Base-by-base conservation (phyloP, 1,140 invertebrate species). In the fruit fly (Drosophila melanogaster) region DNA sequence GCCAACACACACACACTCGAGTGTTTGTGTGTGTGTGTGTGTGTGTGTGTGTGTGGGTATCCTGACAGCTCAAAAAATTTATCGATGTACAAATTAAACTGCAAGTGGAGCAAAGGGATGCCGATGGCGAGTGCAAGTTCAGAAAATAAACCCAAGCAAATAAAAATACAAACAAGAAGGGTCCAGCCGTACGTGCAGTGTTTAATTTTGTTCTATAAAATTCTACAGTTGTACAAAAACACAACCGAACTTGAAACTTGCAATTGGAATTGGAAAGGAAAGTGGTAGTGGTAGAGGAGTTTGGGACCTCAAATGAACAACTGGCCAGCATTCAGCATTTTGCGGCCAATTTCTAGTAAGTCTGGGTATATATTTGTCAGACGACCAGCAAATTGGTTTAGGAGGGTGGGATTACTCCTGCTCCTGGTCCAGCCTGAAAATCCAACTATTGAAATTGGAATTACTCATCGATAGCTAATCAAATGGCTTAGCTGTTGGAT, bases 41-140 rank as follows among this genome's bases (percentile, higher is more conserved):
- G 35, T 12, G 35, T 14, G 3, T 37, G 59, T 41, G 61, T 58
- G 37, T 54, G 64, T 19, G 22, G 40, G 19, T 62, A 50, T 75
- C 56, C 78, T 83, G 83, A 86, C 83, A 87, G 81, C 83, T 79
- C 49, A 69, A 84, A 83, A 83, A 86, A 86, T 86, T 87, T 86
- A 86, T 86, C 84, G 83, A 86, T 79, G 83, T 86, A 86, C 83
- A 86, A 86, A 86, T 86, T 86, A 86, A 86, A 86, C 83, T 87
- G 81, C 81, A 86, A 75, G 64, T 74, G 70, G 50, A 50, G 61
- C 61, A 54, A 54, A 50, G 22, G 41, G 30, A 30, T 37, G 46
- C 33, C 35, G 22, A 30, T 41, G 46, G 33, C 38, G 64, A 46
- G 41, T 60, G 49, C 43, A 55, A 55, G 47, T 30, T 54, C 49